These are phyloP conservation scores for Amphiprion clarkii DNA, from an alignment of 2,797 vertebrate species.

Conservation along the genomic window DNA sequence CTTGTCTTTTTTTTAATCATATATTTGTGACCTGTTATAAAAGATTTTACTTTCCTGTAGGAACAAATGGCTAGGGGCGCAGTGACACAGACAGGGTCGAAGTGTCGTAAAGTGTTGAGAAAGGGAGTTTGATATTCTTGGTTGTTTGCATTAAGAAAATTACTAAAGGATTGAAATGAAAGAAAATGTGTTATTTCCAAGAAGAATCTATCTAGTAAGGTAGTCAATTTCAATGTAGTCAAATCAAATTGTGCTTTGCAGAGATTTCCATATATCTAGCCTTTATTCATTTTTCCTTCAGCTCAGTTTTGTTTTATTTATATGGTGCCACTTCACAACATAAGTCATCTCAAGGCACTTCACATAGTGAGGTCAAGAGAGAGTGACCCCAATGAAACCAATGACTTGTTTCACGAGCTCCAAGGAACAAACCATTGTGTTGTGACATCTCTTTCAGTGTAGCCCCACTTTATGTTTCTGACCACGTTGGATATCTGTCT, in stretches of 20 bases:
- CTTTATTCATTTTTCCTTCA: not conserved
- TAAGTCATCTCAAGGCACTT: too few species aligned
- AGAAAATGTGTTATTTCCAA: not conserved
- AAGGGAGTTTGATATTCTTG: not conserved
- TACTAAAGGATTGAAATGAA: not conserved
- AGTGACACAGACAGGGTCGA: not conserved
- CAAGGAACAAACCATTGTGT: slow-evolving; percentile 15
- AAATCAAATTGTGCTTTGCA: not conserved
- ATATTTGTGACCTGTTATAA: not conserved
- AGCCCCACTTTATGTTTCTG: slow-evolving; percentile 22
- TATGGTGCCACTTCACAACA: too few species aligned
- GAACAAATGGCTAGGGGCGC: slow-evolving; percentile 4
- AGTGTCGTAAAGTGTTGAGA: slow-evolving; percentile 2
- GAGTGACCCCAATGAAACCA: too few species aligned
- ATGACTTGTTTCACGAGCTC: not conserved
- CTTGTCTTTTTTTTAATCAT: too few species aligned
- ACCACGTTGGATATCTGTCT: slow-evolving; percentile 43
- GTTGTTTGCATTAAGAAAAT: not conserved
- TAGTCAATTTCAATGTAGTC: not conserved
- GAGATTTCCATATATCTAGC: not conserved
- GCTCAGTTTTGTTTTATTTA: too few species aligned
- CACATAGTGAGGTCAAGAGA: too few species aligned
- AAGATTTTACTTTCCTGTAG: not conserved
- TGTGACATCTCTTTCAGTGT: slow-evolving; percentile 21
- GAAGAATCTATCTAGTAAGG: not conserved